phyloP scores from a whole-genome alignment of 2,797 vertebrate species.

The Cossypha dichroa region DNA sequence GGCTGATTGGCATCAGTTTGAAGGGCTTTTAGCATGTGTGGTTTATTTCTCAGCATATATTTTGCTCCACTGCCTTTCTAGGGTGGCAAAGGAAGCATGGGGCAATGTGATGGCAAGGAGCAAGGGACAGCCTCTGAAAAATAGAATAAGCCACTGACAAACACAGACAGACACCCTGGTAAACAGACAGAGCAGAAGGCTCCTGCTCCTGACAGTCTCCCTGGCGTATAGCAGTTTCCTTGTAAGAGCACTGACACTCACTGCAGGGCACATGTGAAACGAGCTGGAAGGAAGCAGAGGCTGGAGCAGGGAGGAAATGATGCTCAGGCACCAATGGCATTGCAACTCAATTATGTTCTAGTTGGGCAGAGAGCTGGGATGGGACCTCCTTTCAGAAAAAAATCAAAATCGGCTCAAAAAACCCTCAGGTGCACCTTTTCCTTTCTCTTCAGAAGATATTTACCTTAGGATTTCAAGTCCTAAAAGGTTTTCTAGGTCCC shows the following conservation, averaged over 20 bases:
- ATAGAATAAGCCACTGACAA: not conserved
- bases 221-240: not conserved
- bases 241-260: constrained; percentile 10
- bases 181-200: constrained; percentile 56
- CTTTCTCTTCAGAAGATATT: not conserved
- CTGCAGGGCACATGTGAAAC: constrained; percentile 53
- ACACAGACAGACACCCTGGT: not conserved
- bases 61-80: not conserved
- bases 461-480: not conserved
- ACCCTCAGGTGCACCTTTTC: fast-evolving
- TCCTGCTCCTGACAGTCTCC: constrained; percentile 23
- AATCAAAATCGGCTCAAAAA: not conserved
- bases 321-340: not conserved
- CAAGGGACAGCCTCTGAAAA: not conserved
- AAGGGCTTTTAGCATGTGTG: not conserved
- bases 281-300: constrained; percentile 18
- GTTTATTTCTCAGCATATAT: not conserved
- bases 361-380: not conserved
- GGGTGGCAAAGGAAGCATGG: not conserved
- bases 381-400: not conserved
- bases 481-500: not conserved
- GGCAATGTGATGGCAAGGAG: not conserved
- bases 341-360: not conserved
- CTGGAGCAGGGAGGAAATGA: not conserved
- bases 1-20: not conserved